Conservation (phyloP, 1,140 invertebrate genomes). For the Dreissena rostriformis region DNA sequence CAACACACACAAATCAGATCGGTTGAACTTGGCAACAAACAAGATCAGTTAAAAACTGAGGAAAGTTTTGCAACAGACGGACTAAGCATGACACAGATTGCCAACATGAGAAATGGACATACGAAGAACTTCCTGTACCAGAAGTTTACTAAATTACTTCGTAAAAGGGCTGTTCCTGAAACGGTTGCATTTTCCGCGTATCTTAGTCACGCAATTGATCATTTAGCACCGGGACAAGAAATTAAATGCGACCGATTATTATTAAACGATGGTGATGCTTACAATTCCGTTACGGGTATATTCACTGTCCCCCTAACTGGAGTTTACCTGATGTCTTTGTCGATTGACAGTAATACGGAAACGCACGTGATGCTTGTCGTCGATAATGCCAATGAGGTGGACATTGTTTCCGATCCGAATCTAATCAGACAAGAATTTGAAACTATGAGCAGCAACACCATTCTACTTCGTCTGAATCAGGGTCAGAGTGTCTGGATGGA, state of each 20-base stretch:
- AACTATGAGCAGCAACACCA: not conserved
- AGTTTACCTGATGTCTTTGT: not conserved
- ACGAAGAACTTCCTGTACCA: too few species aligned
- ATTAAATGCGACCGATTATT: not conserved
- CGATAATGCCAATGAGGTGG: not conserved
- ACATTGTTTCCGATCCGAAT: not conserved
- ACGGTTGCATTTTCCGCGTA: not conserved
- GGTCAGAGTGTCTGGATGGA: constrained; percentile 17
- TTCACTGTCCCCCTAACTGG: not conserved
- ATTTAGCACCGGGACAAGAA: not conserved
- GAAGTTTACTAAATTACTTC: not conserved
- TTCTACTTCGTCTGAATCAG: not conserved
- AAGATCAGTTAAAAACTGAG: too few species aligned
- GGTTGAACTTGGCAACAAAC: too few species aligned
- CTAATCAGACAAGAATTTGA: not conserved
- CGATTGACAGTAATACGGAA: not conserved
- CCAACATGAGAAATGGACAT: too few species aligned
- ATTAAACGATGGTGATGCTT: not conserved
- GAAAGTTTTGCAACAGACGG: too few species aligned
- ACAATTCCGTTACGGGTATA: not conserved
- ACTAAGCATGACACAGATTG: too few species aligned
- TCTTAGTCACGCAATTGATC: not conserved
- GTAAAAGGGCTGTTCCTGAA: not conserved
- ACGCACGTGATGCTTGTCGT: not conserved
- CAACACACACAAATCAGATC: too few species aligned